Evolutionary conservation across 2,888 invertebrate species (phyloP).

Genomic region (Nephrotoma guestfalica): DNA sequence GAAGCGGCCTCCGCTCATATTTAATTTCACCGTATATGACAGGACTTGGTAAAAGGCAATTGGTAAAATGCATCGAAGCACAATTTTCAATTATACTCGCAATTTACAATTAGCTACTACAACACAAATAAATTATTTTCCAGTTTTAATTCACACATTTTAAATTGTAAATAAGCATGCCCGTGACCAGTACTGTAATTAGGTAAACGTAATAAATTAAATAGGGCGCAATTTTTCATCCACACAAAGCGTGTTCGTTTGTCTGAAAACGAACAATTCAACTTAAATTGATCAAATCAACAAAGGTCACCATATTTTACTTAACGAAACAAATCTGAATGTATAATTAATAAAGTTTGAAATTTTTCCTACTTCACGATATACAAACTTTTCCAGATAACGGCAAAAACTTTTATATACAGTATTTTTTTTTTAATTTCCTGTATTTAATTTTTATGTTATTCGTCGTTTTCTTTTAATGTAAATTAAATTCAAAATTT

Average conservation of each 20-base stretch:
- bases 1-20: no score
- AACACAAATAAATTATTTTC: no score
- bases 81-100: no score
- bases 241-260: background rate
- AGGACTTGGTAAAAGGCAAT: no score
- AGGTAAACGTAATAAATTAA: no score
- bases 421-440: background rate
- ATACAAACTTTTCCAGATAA: background rate
- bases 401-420: background rate
- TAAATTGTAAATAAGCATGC: no score
- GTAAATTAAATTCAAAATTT: background rate
- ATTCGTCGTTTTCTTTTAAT: background rate
- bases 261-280: background rate
- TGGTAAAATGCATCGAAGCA: no score
- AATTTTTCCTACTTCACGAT: background rate
- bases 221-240: no score
- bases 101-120: no score
- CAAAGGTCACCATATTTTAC: background rate
- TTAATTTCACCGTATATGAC: no score
- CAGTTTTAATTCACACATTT: no score
- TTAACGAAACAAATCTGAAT: background rate
- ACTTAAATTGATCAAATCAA: background rate
- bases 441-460: background rate
- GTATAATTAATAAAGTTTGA: background rate
- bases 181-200: no score